Conservation (phyloP, 2,888 invertebrate genomes). For the Leptopilina myrica region DNA sequence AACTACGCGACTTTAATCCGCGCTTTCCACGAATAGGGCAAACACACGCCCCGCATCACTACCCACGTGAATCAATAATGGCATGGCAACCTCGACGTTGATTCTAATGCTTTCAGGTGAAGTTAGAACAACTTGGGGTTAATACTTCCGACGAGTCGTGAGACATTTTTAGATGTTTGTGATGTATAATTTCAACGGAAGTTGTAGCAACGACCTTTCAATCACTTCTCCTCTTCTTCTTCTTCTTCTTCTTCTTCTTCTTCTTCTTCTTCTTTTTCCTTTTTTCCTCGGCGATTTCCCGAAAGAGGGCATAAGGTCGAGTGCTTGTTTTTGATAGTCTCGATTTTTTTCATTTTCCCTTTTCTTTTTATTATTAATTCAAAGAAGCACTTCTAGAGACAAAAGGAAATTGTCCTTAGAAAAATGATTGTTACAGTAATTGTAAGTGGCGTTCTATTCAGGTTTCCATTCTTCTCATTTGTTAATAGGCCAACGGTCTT, state of each 20-base stretch:
- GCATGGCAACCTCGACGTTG: constrained; percentile 64
- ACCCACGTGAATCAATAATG: constrained; percentile 65
- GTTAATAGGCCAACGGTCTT: neutral
- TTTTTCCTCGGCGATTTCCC: too few species aligned
- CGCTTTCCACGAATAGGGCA: constrained; percentile 37
- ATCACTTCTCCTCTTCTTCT: too few species aligned
- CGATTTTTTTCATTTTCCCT: neutral
- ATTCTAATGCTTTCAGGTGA: neutral
- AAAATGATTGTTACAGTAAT: neutral
- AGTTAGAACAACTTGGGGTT: neutral
- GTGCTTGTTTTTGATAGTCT: too few species aligned
- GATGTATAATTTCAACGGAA: neutral
- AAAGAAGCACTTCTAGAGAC: neutral
- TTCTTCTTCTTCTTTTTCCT: too few species aligned
- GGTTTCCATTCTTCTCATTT: constrained; percentile 8
- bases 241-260: too few species aligned
- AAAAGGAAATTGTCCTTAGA: neutral
- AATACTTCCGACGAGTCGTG: neutral
- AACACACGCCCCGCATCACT: constrained; percentile 49
- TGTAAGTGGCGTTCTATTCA: constrained; percentile 10
- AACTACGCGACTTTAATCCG: constrained; percentile 20
- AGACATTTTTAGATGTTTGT: neutral
- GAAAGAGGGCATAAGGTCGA: too few species aligned
- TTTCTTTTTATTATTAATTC: neutral
- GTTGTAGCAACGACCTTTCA: too few species aligned